These are phyloP conservation scores for Dryobotodes eremita DNA, from an alignment of 2,888 invertebrate genomes.

Conservation along the genomic window DNA sequence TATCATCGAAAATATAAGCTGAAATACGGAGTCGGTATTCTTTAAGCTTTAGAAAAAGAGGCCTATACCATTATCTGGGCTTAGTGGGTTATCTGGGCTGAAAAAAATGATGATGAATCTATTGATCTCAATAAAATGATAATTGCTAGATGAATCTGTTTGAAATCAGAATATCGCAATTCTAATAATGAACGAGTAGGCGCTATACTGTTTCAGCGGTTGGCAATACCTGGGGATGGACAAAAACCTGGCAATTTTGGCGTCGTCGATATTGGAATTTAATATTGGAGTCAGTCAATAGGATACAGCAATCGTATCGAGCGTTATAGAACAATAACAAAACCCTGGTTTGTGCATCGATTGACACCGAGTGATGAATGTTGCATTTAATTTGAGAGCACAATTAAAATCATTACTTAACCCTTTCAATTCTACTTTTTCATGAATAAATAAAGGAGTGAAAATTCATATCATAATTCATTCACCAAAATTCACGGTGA, in stretches of 20 bases:
- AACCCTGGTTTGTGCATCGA: too few relatives aligned
- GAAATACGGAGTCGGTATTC: neutral
- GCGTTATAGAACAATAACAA: neutral
- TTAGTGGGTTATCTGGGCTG: neutral
- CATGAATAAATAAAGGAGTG: constrained; percentile 25
- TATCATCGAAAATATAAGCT: neutral
- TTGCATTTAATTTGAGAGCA: neutral
- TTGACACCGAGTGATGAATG: neutral
- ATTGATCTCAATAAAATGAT: neutral
- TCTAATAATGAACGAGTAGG: neutral
- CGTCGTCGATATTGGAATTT: neutral
- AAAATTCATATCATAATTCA: constrained; percentile 74
- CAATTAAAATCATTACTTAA: neutral
- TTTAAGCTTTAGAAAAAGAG: neutral
- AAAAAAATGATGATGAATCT: neutral
- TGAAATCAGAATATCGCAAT: constrained; percentile 1
- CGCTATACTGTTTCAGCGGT: neutral
- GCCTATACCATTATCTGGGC: neutral
- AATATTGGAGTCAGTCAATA: constrained; percentile 9
- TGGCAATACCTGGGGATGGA: neutral
- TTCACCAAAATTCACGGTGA: constrained; percentile 69
- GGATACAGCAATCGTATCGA: neutral
- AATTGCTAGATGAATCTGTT: neutral
- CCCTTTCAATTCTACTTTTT: neutral
- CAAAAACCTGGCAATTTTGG: neutral